Base-by-base conservation (phyloP, 92 coral and sea anemone genomes). In the Anthopleura xanthogrammica region DNA sequence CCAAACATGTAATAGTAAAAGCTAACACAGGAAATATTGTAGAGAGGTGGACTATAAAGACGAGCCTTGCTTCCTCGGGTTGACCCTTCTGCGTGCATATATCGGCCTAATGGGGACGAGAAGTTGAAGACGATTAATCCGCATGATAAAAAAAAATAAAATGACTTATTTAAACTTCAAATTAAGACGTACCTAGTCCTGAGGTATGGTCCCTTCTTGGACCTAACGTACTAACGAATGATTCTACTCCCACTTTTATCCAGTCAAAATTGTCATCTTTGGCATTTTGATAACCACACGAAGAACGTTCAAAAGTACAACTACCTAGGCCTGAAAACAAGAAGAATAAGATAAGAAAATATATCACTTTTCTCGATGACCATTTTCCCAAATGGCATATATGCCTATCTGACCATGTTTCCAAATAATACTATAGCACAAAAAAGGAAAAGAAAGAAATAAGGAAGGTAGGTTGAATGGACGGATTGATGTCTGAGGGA, bases 51-150 rank as follows among this genome's bases (percentile, higher is more conserved):
- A 36, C 74, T 68, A 36, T 29, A 46, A 68, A 68, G 74, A 68
- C 74, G 74, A 36, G 74, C 74, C 74, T 68, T 68, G 74, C 74
- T 68, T 68, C 74, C 74, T 29, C 74, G 10, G 29, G 41, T 68
- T 68, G 74, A 24, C 16, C 74, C 74, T 68, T 68, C 41, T 24
- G 74, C 74, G 36, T 22, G 41, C 74, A 68, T 68, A 42, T 68
- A 68, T 36, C 17, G 29, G 74, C 74, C 74, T 68, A 13, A 12
- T 22, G 17, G 41, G 12, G 5, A 68, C 46, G 74, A 62, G 29
- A 62, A 8, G 36, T 20, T 22, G 29, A 62, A 8, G 12, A 20
- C 7, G 12, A 20, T 14, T 58, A 19, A 58, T 14, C 6, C 8
- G 20, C 20, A 23, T 64, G 20, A 19, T 7, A 58, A 3, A 5